These are phyloP conservation scores for Drosophila nasuta DNA, from an alignment of 1,140 invertebrate genomes.

Conservation along the genomic window DNA sequence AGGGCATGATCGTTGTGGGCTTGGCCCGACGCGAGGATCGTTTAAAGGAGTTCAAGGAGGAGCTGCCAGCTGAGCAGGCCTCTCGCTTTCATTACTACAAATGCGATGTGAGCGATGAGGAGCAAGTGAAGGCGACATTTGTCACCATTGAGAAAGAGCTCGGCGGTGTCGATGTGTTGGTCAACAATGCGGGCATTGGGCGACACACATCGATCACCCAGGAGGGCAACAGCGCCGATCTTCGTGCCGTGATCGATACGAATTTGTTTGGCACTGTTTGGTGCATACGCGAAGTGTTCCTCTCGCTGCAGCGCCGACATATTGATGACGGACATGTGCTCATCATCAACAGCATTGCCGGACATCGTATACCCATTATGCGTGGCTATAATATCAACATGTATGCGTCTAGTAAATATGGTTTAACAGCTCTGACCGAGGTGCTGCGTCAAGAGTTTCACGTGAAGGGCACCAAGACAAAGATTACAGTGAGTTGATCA, in stretches of 20 bases:
- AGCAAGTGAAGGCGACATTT: neutral
- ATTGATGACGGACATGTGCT: neutral
- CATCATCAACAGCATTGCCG: neutral
- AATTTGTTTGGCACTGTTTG: neutral
- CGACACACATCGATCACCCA: neutral
- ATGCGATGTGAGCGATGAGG: slow-evolving; percentile 1
- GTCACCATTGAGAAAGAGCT: neutral
- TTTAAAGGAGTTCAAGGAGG: neutral
- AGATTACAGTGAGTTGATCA: neutral
- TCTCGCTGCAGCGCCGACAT: neutral
- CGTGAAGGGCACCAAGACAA: neutral
- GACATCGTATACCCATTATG: neutral
- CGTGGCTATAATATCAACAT: neutral
- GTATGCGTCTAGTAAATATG: neutral
- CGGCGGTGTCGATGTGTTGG: slow-evolving; percentile 2
- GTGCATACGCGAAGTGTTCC: neutral
- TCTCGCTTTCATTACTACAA: neutral
- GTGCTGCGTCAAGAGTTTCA: slow-evolving; percentile 2
- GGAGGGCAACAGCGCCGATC: neutral
- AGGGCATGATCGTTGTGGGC: neutral
- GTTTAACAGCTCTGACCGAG: neutral
- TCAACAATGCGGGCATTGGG: neutral
- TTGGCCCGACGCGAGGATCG: neutral
- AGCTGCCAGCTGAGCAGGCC: slow-evolving; percentile 1
- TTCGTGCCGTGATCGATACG: neutral